A percentile compares a stretch with the other conserved stretches of the same genome.
Conservation (phyloP, 2,113 vertebrate genomes). For the Shinisaurus crocodilurus region DNA sequence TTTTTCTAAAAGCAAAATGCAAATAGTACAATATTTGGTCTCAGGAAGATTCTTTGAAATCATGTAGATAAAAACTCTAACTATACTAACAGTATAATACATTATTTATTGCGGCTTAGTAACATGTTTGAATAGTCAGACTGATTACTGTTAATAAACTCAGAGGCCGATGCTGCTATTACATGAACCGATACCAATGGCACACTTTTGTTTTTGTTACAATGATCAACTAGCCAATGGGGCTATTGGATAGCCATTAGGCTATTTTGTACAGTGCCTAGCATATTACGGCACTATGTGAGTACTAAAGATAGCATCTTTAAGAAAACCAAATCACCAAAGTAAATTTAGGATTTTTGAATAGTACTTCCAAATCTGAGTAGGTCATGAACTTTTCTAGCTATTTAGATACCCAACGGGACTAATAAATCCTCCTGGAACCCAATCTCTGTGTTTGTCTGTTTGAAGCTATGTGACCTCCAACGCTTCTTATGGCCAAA, state of each 20-base stretch:
- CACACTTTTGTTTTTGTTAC: slow-evolving; percentile 28
- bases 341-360: not conserved
- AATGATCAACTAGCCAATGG: slow-evolving; percentile 29
- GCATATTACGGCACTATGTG: not conserved
- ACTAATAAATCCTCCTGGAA: slow-evolving; percentile 26
- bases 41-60: not conserved
- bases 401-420: slow-evolving; percentile 38
- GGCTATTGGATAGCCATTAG: not conserved
- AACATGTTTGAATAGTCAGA: not conserved
- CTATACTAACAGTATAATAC: not conserved
- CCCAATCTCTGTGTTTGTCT: not conserved
- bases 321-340: not conserved
- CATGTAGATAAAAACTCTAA: not conserved
- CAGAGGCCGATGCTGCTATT: slow-evolving; percentile 20
- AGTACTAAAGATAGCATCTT: not conserved
- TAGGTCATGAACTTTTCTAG: not conserved
- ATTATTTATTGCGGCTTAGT: slow-evolving; percentile 36
- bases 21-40: not conserved
- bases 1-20: not conserved
- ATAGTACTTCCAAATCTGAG: not conserved
- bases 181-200: slow-evolving; percentile 8
- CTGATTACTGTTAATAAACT: not conserved
- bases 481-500: not conserved
- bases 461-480: not conserved
- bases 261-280: not conserved